Percentiles rank a stretch among this genome's conserved stretches.
Conservation (phyloP, 2,113 vertebrate species). For the Diphyllodes magnificus region DNA sequence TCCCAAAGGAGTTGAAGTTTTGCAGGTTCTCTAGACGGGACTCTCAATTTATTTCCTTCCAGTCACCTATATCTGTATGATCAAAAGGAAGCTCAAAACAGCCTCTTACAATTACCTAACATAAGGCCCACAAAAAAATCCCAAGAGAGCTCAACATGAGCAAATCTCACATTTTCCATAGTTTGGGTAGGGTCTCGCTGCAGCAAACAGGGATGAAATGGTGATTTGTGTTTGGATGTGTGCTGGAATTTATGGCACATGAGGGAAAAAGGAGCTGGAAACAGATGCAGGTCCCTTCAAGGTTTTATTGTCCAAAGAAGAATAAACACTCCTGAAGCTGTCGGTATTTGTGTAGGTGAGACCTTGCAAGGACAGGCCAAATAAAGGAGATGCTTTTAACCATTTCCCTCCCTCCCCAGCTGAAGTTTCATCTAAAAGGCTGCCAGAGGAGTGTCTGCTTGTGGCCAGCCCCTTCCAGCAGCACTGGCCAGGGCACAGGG, state of each 20-base stretch:
- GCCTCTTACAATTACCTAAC: fast-evolving
- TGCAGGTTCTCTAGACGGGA: not conserved
- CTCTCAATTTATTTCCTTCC: not conserved
- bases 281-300: too few species aligned
- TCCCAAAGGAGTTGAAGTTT: not conserved
- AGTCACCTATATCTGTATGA: not conserved
- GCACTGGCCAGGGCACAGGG: fast-evolving
- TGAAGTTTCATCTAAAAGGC: not conserved
- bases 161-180: fast-evolving
- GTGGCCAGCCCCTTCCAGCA: not conserved
- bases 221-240: not conserved
- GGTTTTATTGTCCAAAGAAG: not conserved
- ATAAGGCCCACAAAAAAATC: fast-evolving
- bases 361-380: not conserved
- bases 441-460: fast-evolving
- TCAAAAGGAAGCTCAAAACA: not conserved
- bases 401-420: fast-evolving
- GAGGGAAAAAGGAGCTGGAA: not conserved
- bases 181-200: not conserved
- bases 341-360: not conserved
- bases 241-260: not conserved
- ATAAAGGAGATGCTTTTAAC: not conserved
- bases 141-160: fast-evolving
- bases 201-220: not conserved
- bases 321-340: fast-evolving